These are phyloP conservation scores for Cheiracanthium punctorium DNA, from an alignment of 2,888 invertebrate species.

Conservation along the genomic window DNA sequence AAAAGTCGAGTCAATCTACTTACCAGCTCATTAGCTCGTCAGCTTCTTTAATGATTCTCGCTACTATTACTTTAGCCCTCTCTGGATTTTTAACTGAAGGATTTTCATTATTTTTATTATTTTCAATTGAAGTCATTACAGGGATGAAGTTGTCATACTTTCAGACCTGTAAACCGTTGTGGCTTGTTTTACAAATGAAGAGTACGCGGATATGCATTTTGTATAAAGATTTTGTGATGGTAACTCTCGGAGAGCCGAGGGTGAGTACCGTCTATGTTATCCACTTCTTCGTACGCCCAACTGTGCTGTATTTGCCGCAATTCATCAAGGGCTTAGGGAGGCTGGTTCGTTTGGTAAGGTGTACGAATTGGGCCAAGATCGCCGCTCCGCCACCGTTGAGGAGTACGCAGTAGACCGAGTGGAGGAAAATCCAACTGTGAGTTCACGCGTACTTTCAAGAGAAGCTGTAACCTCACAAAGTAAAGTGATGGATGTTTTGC, in stretches of 20 bases:
- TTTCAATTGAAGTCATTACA: constrained; percentile 12
- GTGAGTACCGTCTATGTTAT: constrained; percentile 18
- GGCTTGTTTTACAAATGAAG: not conserved
- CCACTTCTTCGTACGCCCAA: not conserved
- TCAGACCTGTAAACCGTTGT: not conserved
- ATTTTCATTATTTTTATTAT: too few relatives aligned
- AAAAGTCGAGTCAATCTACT: too few relatives aligned
- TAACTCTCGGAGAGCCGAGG: constrained; percentile 16
- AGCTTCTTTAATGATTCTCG: too few relatives aligned
- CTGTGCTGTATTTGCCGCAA: not conserved
- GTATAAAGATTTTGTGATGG: too few relatives aligned
- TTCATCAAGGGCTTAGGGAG: constrained; percentile 10
- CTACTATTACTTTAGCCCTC: too few relatives aligned
- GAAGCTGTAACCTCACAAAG: constrained; percentile 3
- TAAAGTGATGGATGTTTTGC: constrained; percentile 9
- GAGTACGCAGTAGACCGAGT: constrained; percentile 2
- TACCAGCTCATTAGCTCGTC: too few relatives aligned
- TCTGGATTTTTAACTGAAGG: too few relatives aligned
- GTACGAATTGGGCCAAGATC: not conserved
- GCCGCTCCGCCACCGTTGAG: not conserved
- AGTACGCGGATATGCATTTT: constrained; percentile 20
- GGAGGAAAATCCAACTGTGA: constrained; percentile 17
- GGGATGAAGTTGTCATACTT: not conserved
- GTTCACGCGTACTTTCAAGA: constrained; percentile 7
- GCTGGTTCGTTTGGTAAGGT: not conserved